Evolutionary conservation across 2,797 vertebrate species (phyloP), one percentile per base, ranked within the genome.

Genomic region (Otolemur crassicaudatus): DNA sequence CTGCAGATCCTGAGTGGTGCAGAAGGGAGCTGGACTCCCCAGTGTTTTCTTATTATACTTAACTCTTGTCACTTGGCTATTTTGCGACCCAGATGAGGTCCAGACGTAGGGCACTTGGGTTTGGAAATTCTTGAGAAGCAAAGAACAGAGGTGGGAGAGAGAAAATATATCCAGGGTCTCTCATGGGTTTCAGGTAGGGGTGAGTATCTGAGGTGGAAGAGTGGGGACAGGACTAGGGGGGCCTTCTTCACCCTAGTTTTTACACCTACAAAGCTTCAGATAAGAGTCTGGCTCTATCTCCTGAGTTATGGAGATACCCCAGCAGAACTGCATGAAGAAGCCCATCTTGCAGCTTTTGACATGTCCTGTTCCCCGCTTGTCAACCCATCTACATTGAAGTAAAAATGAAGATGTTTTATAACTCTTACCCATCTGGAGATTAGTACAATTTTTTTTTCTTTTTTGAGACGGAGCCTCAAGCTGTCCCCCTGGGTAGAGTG

Each of bases 1-100:
- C 29, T 34, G 49, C 49, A 3, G 61, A 40, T 27, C 70, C 43
- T 69, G 69, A 70, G 46, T 12, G 20, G 23, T 34, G 40, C 65
- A 58, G 63, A 76, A 60, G 40, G 73, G 16, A 76, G 65, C 37
- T 61, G 43, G 80, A 27, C 19, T 65, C 34, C 29, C 6, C 0
- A 0, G 13, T 60, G 58, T 19, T 70, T 82, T 81, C 84, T 46
- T 65, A 4, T 34, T 92, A 31, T 2, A 7, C 67, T 95, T 93
- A 84, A 76, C 56, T 95, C 87, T 96, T 84, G 63, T 91, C 34
- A 89, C 53, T 90, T 79, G 72, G 58, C 5, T 94, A 61, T 88
- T 94, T 80, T 87, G 60, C 91, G 79, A 84, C 27, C n/a, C 79
- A 87, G 76, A 58, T 63, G 69, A 89, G 83, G 34, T 37, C 29